Evolutionary conservation across 2,888 invertebrate genomes (phyloP), one percentile per base, ranked within the genome.

Genomic region (Pherbina coryleti): DNA sequence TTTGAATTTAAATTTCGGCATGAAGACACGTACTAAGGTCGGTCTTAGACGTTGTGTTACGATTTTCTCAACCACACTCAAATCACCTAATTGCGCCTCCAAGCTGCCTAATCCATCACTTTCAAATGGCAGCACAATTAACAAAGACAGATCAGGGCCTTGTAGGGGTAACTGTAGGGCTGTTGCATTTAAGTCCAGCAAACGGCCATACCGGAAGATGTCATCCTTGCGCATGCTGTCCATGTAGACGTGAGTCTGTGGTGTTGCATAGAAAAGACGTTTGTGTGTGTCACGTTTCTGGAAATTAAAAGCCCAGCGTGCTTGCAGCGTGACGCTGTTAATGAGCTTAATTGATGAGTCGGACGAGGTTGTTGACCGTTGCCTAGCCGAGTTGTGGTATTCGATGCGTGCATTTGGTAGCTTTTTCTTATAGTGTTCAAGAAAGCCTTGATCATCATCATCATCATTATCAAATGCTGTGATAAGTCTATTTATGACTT

Each of bases 271-370:
- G 17, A 83, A 83, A 11, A 57, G 64, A 3, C 75, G 80, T 25
- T 82, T 82, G 37, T 80, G 80, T 5, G 81, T 83, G 57, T 84
- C 84, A 44, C 82, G 84, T 57, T 78, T 80, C 73, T 83, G 83
- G 44, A 84, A 83, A 74, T 82, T 84, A 64, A 81, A 81, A 7
- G 82, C 77, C 84, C 84, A 84, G 28, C 82, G 81, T 25, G 83
- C 77, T 3, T 80, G 79, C 57, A 83, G 51, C 14, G 80, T 66
- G 8, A 82, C 60, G 14, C 75, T 55, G 14, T 73, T 73, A 17
- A 73, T 22, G 8, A 73, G 62, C 3, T 73, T 49, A 22, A 44
- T 31, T 8, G 37, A 17, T 37, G 62, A n/a, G 17, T 37, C 28
- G 28, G 17, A 17, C 7, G 49, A 22, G 14, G 14, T 14, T 5